Percentiles rank a stretch among this genome's conserved stretches.
Evolutionary conservation across 2,113 vertebrate genomes (phyloP).

Genomic region (Microtus ochrogaster): DNA sequence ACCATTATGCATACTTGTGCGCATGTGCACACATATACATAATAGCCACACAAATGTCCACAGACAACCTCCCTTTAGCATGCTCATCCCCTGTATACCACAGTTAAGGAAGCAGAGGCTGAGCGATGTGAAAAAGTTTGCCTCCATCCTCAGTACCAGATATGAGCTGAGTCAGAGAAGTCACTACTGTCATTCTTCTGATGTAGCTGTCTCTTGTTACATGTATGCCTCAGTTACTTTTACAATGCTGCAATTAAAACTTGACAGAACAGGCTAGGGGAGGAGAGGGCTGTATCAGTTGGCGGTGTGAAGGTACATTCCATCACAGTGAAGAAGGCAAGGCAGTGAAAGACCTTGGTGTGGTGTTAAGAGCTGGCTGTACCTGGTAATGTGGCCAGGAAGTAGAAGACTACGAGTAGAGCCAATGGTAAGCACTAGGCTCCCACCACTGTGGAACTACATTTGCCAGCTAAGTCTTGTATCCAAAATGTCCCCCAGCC

Average conservation of each 20-base stretch:
- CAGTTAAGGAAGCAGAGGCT: background rate
- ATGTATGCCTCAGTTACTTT: too few species aligned
- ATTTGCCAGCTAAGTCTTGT: background rate
- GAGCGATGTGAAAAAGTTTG: background rate
- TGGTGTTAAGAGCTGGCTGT: background rate
- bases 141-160: too few species aligned
- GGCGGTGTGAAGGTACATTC: background rate
- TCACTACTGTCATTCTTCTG: background rate
- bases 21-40: accelerated
- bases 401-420: background rate
- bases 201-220: background rate
- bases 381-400: background rate
- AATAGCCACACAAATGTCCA: too few species aligned
- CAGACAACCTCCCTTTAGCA: background rate
- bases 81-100: background rate
- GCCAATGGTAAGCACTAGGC: background rate
- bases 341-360: too few species aligned
- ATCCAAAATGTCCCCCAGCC: background rate
- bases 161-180: background rate
- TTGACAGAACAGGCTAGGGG: background rate
- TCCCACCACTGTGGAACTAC: background rate
- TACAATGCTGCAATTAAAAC: too few species aligned
- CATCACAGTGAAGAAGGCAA: background rate
- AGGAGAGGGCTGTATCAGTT: background rate
- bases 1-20: background rate